Base-by-base conservation (phyloP, 2,888 invertebrate genomes). In the Agrotis ipsilon region DNA sequence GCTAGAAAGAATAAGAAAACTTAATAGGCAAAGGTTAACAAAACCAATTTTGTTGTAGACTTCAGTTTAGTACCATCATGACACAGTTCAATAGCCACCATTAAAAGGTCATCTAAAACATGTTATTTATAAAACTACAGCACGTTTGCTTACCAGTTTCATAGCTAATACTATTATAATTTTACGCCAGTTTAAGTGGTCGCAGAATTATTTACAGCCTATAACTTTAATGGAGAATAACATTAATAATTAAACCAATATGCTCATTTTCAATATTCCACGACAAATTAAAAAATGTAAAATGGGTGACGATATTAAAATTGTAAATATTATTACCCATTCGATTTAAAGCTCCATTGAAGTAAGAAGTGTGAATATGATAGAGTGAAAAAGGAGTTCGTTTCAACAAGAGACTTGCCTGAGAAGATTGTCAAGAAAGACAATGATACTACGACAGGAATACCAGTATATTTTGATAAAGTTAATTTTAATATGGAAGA, bases 101-200 rank as follows among this genome's bases (percentile, higher is more conserved):
- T 83, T 71, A 86, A 87, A 87, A 79, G 79, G 74, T 76, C 72
- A 83, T 80, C 68, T 70, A 65, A 78, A 68, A 67, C 67, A 57
- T 68, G 67, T 72, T 79, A 82, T 85, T 81, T 84, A 84, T 84
- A 85, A 83, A 81, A 79, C 78, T 71, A 70, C 79, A 69, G 65
- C 80, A 72, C 80, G 83, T 84, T 83, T 77, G 76, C 79, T 63
- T 75, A 84, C 74, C 70, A 84, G 84, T 86, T 85, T 79, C 86
- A 81, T 80, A 81, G 85, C 81, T 80, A 84, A 82, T 82, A 75
- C 67, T 75, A 80, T 87, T 85, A 89, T 81, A 85, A 84, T 87
- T 89, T 86, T 84, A 90, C 86, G 83, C 76, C 75, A 71, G 72
- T 89, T 89, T 89, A 88, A 90, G 89, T 86, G 83, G 86, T 76